Percentiles rank a stretch among this genome's conserved stretches.
Evolutionary conservation across 2,797 vertebrate species (phyloP).

Genomic region (Peromyscus aztecus): DNA sequence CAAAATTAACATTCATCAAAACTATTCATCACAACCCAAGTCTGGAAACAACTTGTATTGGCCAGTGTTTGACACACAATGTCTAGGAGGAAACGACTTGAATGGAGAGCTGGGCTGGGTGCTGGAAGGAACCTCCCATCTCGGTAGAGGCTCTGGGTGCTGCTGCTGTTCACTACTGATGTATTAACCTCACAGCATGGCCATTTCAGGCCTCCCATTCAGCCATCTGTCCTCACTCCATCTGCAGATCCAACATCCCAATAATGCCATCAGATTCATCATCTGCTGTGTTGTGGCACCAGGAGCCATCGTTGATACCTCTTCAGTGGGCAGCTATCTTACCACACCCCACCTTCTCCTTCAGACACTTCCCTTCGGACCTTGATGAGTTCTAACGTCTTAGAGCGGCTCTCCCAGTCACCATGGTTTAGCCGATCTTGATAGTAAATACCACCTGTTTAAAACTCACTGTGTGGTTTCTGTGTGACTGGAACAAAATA

Average conservation of each 20-base stretch:
- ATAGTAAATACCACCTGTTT: background rate
- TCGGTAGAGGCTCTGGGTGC: too few relatives aligned
- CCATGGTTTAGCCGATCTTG: background rate
- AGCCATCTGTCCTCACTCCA: too few relatives aligned
- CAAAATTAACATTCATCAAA: background rate
- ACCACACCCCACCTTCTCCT: background rate
- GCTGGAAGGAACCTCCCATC: background rate
- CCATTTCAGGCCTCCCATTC: background rate
- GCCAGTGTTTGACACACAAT: background rate
- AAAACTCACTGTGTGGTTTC: background rate
- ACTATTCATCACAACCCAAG: background rate
- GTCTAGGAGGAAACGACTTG: background rate
- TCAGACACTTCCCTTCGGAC: too few relatives aligned
- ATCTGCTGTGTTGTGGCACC: background rate
- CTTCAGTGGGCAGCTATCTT: background rate
- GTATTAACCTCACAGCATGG: too few relatives aligned
- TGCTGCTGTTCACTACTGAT: background rate
- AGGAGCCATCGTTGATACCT: background rate
- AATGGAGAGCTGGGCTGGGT: background rate
- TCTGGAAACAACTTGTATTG: background rate
- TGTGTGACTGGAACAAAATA: background rate
- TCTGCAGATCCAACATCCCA: background rate
- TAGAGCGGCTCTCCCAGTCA: background rate
- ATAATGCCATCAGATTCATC: background rate
- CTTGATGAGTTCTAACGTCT: background rate